These are phyloP conservation scores for Athalia rosae DNA, from an alignment of 2,888 invertebrate species.

Conservation along the genomic window DNA sequence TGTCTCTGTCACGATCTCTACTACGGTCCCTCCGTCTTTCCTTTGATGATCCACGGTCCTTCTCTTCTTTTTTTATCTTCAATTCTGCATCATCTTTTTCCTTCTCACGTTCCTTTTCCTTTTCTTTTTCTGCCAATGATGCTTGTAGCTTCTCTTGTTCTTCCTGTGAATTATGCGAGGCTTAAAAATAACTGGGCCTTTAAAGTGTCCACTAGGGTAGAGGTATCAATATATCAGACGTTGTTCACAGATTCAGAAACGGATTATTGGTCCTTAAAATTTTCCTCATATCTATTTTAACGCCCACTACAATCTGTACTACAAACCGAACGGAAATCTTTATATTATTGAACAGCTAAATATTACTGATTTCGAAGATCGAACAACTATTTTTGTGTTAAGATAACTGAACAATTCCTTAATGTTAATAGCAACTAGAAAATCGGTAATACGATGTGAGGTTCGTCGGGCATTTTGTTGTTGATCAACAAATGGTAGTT, in stretches of 20 bases:
- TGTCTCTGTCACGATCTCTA: constrained; percentile 69
- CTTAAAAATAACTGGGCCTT: constrained; percentile 44
- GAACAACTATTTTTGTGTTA: constrained; percentile 34
- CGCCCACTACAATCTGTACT: too few species aligned
- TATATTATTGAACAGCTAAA: not conserved
- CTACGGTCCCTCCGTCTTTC: constrained; percentile 72
- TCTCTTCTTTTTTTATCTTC: constrained; percentile 69
- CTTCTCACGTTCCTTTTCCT: constrained; percentile 74
- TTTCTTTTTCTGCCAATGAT: constrained; percentile 75
- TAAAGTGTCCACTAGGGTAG: too few species aligned
- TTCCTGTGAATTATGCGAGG: constrained; percentile 74
- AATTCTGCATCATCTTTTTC: constrained; percentile 68
- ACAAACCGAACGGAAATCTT: not conserved
- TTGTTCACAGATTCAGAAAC: not conserved
- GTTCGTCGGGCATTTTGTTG: constrained; percentile 33
- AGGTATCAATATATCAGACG: too few species aligned
- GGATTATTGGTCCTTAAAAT: not conserved
- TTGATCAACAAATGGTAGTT: constrained; percentile 61
- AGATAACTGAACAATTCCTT: constrained; percentile 48
- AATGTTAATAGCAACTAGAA: not conserved
- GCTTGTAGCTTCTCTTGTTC: constrained; percentile 85
- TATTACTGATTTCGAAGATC: not conserved
- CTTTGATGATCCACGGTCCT: constrained; percentile 68
- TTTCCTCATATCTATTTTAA: too few species aligned
- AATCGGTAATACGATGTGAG: constrained; percentile 31